A percentile compares a stretch with the other conserved stretches of the same genome.
phyloP scores from a whole-genome alignment of 2,888 invertebrate genomes.

The Omphaloscelis lunosa region DNA sequence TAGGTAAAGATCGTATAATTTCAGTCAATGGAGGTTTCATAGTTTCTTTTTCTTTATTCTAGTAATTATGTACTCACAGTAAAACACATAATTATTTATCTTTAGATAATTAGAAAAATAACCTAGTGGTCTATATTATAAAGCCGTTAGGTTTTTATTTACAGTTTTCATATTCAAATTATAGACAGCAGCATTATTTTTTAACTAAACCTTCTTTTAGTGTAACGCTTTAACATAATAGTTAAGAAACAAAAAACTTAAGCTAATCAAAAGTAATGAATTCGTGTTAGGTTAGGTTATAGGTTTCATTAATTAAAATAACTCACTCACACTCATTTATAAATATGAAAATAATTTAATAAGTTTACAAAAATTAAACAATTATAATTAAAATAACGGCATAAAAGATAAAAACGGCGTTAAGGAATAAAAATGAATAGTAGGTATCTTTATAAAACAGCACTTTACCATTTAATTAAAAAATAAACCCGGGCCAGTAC shows the following conservation, averaged over 20 bases:
- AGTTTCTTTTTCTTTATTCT: background rate
- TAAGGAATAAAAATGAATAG: too few relatives aligned
- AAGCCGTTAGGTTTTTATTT: too few relatives aligned
- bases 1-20: background rate
- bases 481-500: slow-evolving; percentile 7
- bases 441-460: background rate
- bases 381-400: background rate
- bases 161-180: background rate
- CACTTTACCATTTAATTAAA: slow-evolving; percentile 22
- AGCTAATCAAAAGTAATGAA: background rate
- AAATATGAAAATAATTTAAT: background rate
- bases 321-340: background rate
- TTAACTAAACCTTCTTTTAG: too few relatives aligned
- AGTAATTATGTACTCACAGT: too few relatives aligned
- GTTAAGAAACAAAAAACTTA: background rate
- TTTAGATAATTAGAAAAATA: too few relatives aligned
- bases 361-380: background rate
- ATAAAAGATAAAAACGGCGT: background rate
- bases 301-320: background rate
- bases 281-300: background rate
- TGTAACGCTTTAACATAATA: background rate
- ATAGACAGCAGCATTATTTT: background rate
- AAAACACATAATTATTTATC: too few relatives aligned
- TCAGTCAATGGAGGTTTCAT: background rate
- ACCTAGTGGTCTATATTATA: too few relatives aligned